Percentiles rank a stretch among this genome's conserved stretches.
Evolutionary conservation across 2,113 vertebrate genomes (phyloP).

Genomic region (Trichechus manatus): DNA sequence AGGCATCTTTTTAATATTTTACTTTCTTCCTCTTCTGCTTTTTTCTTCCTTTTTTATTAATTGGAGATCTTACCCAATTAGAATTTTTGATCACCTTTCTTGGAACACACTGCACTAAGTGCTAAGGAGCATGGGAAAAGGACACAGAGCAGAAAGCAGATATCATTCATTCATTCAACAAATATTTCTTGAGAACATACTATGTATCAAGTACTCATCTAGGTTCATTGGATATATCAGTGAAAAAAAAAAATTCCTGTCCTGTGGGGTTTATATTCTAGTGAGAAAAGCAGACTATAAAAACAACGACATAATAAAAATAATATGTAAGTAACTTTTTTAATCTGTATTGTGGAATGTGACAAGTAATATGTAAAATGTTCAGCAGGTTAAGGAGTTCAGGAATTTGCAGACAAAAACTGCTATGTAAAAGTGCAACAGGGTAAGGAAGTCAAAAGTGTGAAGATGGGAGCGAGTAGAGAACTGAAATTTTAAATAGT

Average conservation of each 20-base stretch:
- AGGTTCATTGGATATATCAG: background rate
- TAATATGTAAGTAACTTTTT: background rate
- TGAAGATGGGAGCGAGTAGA: background rate
- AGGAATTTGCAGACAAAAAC: background rate
- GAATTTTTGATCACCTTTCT: background rate
- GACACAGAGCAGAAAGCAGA: background rate
- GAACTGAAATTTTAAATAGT: background rate
- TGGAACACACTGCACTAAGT: background rate
- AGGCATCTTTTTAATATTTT: background rate
- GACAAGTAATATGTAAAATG: constrained; percentile 1
- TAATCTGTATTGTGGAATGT: background rate
- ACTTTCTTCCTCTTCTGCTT: background rate
- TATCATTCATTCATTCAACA: background rate
- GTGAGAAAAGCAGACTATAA: background rate
- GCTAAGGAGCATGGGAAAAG: background rate
- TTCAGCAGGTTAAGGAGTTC: background rate
- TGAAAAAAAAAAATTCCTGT: constrained; percentile 10
- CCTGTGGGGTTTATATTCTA: background rate
- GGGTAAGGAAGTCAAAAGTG: background rate
- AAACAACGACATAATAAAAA: background rate
- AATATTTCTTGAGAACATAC: background rate
- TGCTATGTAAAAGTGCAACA: background rate
- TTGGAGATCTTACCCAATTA: background rate
- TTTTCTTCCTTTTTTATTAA: background rate
- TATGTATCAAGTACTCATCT: background rate